A percentile compares a stretch with the other conserved stretches of the same genome.
Evolutionary conservation across 2,888 invertebrate species (phyloP).

Genomic region (Oscheius myriophilus): DNA sequence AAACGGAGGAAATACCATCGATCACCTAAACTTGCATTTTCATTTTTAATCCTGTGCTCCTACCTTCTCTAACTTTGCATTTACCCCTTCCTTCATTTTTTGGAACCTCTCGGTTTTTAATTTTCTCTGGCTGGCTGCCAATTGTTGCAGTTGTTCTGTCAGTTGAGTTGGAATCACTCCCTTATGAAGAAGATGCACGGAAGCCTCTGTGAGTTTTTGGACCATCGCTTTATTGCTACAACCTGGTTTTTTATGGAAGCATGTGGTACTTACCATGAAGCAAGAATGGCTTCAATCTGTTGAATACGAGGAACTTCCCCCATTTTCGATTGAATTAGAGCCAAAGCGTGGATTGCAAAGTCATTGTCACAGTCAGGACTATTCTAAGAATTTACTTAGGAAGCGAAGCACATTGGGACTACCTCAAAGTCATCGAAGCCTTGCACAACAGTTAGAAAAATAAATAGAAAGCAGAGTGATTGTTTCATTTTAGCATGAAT

Average conservation of each 20-base stretch:
- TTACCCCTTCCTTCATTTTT: neutral
- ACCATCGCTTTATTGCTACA: constrained; percentile 48
- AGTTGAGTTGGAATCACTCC: constrained; percentile 23
- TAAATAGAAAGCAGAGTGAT: neutral
- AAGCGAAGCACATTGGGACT: too few species aligned
- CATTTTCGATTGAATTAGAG: constrained; percentile 38
- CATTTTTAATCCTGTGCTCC: neutral
- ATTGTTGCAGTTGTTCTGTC: constrained; percentile 19
- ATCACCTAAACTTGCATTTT: constrained; percentile 8
- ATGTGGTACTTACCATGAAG: constrained; percentile 45
- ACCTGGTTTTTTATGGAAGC: too few species aligned
- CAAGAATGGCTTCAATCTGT: constrained; percentile 45
- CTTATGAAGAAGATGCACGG: constrained; percentile 37
- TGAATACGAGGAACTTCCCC: constrained; percentile 36
- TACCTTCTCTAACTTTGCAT: neutral
- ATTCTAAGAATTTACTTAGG: too few species aligned
- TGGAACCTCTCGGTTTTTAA: constrained; percentile 9
- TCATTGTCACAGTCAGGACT: constrained; percentile 45
- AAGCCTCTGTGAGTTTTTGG: constrained; percentile 48
- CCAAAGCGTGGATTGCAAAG: constrained; percentile 42
- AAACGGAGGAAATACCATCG: constrained; percentile 13
- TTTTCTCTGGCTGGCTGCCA: constrained; percentile 20
- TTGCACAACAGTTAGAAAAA: neutral
- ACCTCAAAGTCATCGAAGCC: constrained; percentile 5
- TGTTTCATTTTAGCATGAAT: too few species aligned